Evolutionary conservation across 2,888 invertebrate species (phyloP).

Genomic region (Chalcosyrphus nemorum): DNA sequence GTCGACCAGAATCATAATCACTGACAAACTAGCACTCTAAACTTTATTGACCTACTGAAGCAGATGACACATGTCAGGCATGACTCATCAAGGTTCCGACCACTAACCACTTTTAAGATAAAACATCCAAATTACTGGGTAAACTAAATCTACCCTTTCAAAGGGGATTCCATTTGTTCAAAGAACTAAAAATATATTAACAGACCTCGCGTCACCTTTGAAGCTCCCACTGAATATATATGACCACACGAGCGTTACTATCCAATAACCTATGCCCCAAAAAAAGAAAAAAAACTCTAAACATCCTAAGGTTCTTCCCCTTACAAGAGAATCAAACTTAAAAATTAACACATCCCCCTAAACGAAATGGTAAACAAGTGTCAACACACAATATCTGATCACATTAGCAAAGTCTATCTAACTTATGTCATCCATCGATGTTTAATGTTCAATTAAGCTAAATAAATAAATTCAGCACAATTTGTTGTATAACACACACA

Average conservation of each 20-base stretch:
- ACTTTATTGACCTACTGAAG: background rate
- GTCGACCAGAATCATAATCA: background rate
- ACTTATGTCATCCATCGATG: slow-evolving; percentile 42
- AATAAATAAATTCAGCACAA: slow-evolving; percentile 11
- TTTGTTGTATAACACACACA: slow-evolving; percentile 35
- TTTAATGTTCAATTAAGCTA: slow-evolving; percentile 47
- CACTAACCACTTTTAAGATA: background rate
- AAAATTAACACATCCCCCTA: slow-evolving; percentile 3
- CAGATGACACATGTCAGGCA: background rate
- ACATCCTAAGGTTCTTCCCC: slow-evolving; percentile 24
- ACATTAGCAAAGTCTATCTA: slow-evolving; percentile 47
- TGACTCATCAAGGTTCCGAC: background rate
- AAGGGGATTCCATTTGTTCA: background rate
- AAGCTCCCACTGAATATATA: background rate
- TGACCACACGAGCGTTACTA: background rate
- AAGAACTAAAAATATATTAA: background rate
- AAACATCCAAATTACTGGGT: background rate
- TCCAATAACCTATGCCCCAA: background rate
- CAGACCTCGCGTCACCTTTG: background rate
- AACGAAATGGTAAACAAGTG: background rate
- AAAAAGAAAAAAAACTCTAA: background rate
- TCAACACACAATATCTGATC: slow-evolving; percentile 11
- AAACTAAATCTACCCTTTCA: background rate
- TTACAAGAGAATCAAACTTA: background rate
- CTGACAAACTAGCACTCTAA: background rate